phyloP scores from a whole-genome alignment of 2,113 vertebrate genomes.

The Todiramphus chloris region DNA sequence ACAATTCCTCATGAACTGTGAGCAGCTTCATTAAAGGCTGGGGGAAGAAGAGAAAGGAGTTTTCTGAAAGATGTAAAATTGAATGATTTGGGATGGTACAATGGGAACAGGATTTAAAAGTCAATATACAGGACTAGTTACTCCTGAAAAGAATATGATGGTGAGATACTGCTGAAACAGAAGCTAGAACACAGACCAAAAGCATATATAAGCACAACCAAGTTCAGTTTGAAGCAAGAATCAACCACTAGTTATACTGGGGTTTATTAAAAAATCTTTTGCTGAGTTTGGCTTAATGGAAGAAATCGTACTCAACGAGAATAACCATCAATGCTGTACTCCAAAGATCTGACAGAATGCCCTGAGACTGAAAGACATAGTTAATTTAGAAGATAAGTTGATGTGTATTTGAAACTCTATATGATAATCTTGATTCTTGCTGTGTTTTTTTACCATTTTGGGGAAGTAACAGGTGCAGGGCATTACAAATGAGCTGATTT shows the following conservation, averaged over 20 bases:
- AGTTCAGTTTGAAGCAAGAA: background rate
- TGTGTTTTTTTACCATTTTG: background rate
- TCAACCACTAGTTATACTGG: background rate
- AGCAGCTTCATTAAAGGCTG: background rate
- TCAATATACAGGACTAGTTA: background rate
- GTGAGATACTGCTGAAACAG: background rate
- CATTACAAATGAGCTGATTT: background rate
- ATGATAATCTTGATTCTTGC: background rate
- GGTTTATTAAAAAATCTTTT: background rate
- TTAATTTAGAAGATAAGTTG: background rate
- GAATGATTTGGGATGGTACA: background rate
- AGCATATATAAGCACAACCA: background rate
- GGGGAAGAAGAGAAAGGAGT: background rate
- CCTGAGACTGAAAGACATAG: background rate
- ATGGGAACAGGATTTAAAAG: background rate
- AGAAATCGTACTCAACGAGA: background rate
- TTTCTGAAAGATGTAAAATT: background rate
- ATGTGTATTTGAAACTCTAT: background rate
- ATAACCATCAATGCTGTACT: background rate
- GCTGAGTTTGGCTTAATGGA: background rate
- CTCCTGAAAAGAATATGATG: background rate
- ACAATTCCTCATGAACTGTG: background rate
- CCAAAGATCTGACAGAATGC: background rate
- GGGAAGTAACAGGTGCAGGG: background rate
- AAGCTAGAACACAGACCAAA: background rate